A percentile compares a stretch with the other conserved stretches of the same genome.
Conservation (phyloP, 1,140 invertebrate species). For the Drosophila tani region DNA sequence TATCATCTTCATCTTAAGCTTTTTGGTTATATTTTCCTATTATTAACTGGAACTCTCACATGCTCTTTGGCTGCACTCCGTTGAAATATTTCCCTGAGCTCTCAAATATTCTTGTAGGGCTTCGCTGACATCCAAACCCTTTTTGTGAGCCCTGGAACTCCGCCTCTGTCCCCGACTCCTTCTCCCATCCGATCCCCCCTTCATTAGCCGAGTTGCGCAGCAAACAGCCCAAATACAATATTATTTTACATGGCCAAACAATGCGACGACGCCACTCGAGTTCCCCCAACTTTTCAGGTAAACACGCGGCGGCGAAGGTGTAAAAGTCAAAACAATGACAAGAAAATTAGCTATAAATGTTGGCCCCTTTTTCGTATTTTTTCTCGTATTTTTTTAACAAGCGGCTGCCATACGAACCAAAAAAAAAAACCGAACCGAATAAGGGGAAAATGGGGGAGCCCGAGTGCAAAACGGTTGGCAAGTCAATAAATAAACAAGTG, state of each 20-base stretch:
- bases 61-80: background rate
- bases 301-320: constrained; percentile 60
- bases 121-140: constrained; percentile 41
- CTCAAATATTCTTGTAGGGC: constrained; percentile 28
- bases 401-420: constrained; percentile 26
- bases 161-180: no score
- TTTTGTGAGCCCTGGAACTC: background rate
- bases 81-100: background rate
- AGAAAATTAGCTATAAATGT: constrained; percentile 71
- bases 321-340: constrained; percentile 67
- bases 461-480: constrained; percentile 49
- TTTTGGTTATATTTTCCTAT: background rate
- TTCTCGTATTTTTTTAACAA: constrained; percentile 35
- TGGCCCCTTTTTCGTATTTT: constrained; percentile 34
- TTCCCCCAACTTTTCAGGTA: constrained; percentile 37
- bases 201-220: constrained; percentile 59
- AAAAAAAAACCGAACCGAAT: constrained; percentile 5
- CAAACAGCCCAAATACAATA: constrained; percentile 66
- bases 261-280: constrained; percentile 52
- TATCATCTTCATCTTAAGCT: background rate
- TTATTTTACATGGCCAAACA: constrained; percentile 77
- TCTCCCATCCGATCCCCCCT: constrained; percentile 28
- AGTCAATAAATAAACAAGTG: constrained; percentile 60
- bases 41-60: background rate
- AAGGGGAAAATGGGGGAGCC: constrained; percentile 1